phyloP scores from a whole-genome alignment of 1,140 invertebrate genomes.

The Drosophila eugracilis region DNA sequence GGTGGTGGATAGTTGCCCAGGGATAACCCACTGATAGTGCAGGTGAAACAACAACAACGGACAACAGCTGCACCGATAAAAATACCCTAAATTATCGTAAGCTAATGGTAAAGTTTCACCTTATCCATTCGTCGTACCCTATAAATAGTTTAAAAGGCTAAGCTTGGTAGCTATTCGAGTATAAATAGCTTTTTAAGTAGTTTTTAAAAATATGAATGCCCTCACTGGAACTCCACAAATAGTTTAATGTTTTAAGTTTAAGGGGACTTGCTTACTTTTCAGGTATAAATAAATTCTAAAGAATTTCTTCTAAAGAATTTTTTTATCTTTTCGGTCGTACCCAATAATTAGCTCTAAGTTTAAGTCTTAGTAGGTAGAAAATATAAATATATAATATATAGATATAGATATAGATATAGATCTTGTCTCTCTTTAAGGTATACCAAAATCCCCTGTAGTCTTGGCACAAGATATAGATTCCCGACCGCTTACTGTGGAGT shows the following conservation, averaged over 20 bases:
- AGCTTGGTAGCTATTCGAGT: not conserved
- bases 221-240: not conserved
- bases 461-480: conserved; percentile 8
- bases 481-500: conserved; percentile 14
- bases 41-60: conserved; percentile 60
- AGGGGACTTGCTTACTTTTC: not conserved
- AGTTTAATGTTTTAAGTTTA: not conserved
- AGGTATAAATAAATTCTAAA: not conserved
- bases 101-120: conserved; percentile 38
- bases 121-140: conserved; percentile 21
- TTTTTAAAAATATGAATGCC: not conserved
- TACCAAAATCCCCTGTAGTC: not conserved
- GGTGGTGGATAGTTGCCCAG: conserved; percentile 8
- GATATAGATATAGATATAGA: too few species aligned
- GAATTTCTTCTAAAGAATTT: not conserved
- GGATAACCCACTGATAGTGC: conserved; percentile 63
- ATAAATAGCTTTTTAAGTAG: not conserved
- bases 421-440: too few species aligned
- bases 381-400: too few species aligned
- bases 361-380: too few species aligned
- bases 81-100: conserved; percentile 74
- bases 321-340: too few species aligned
- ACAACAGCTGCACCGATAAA: conserved; percentile 75
- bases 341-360: too few species aligned
- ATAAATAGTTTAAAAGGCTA: conserved; percentile 16